Evolutionary conservation across 1,140 invertebrate species (phyloP), one percentile per base, ranked within the genome.

Genomic region (Calosoma granatense): DNA sequence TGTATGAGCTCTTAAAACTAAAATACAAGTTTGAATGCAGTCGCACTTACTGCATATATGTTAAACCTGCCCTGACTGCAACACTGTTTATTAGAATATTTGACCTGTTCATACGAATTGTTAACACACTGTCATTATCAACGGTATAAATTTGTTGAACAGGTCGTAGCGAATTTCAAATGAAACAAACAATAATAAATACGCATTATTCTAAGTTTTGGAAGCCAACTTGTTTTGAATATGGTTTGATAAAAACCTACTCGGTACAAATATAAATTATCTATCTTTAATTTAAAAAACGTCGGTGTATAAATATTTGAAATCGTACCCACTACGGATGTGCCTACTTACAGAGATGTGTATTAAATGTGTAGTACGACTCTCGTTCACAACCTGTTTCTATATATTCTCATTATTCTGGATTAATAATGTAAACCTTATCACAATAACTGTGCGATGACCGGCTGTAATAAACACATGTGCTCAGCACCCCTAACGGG

Each of bases 401-500:
- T 47, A 17, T 47, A 47, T 12, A n/a, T 36, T 36, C n/a, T 36
- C 26, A 36, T 36, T 9, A 36, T 36, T 9, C 4, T 11, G 3
- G 17, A 47, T 47, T 12, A 47, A 12, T 12, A 47, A 17, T 11
- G 41, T 47, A 60, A 55, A 54, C 36, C 55, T 66, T 66, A 72
- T 79, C 80, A 91, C 71, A 94, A 85, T 66, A 92, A 78, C 69
- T 92, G 88, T 57, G 86, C 87, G 65, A 88, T 88, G 36, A 93
- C 83, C 51, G 94, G 93, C 70, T 92, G 86, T 23, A 91, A 78
- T 58, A 97, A 82, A 70, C 88, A 90, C 87, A 97, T 94, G 70
- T 96, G 93, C 71, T 97, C 93, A 2, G 93, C 92, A 43, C 94
- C 94, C 59, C 90, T 82, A 51, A 97, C 92, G 17, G 94, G 94